Evolutionary conservation across 1,140 invertebrate species (phyloP).

Genomic region (Oreohelix idahoensis): DNA sequence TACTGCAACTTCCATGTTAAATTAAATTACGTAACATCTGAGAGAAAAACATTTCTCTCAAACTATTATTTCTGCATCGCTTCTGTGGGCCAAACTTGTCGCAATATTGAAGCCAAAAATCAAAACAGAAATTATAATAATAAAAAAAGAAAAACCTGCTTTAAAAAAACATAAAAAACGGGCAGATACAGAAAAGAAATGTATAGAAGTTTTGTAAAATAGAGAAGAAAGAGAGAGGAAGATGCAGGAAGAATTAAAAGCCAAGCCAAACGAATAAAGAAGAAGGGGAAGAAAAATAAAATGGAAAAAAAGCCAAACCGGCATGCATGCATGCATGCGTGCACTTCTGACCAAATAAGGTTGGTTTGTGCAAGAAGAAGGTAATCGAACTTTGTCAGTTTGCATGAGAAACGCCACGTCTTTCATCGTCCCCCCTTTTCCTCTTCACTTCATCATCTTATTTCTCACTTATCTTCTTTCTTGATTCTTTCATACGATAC

Average conservation of each 20-base stretch:
- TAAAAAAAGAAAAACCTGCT: background rate
- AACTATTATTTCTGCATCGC: background rate
- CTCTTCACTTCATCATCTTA: too few relatives aligned
- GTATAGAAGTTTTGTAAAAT: background rate
- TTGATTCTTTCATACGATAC: too few relatives aligned
- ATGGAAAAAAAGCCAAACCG: background rate
- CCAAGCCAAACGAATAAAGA: background rate
- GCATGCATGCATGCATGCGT: constrained; percentile 11
- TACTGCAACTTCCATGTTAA: background rate
- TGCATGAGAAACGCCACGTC: background rate
- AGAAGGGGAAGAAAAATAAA: background rate
- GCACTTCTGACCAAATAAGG: constrained; percentile 16
- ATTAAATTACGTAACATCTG: background rate
- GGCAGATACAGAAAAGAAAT: background rate
- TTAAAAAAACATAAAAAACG: background rate
- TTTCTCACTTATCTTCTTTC: too few relatives aligned
- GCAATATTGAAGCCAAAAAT: constrained; percentile 10
- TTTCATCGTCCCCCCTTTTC: background rate
- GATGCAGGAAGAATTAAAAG: background rate
- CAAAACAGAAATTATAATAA: too few relatives aligned
- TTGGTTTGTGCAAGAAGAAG: background rate
- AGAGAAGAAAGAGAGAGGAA: background rate
- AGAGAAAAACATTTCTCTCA: background rate
- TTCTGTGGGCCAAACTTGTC: constrained; percentile 7
- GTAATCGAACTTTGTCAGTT: background rate